Conservation (phyloP, 2,113 vertebrate genomes). For the Micronycteris hirsuta region DNA sequence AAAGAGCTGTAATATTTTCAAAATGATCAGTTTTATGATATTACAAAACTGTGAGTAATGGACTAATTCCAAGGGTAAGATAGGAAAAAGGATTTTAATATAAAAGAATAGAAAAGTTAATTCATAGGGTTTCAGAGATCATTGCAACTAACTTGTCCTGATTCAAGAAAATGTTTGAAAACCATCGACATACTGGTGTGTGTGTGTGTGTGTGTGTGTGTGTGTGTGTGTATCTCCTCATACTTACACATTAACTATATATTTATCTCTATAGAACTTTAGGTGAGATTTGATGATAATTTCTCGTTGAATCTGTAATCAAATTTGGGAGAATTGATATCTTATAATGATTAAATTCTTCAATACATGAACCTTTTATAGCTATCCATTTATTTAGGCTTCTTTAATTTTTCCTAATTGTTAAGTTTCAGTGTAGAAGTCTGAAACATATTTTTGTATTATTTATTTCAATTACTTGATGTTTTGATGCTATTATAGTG, state of each 20-base stretch:
- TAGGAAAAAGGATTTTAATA: background rate
- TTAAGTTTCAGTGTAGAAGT: background rate
- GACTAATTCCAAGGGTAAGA: background rate
- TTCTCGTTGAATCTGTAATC: background rate
- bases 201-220: too few relatives aligned
- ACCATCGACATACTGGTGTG: background rate
- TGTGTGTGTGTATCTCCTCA: too few relatives aligned
- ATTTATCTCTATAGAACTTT: background rate
- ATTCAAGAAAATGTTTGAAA: constrained; percentile 15
- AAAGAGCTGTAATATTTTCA: background rate
- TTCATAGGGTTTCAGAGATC: background rate
- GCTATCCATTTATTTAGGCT: background rate
- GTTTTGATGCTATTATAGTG: background rate
- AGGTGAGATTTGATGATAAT: background rate
- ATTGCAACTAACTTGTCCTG: background rate
- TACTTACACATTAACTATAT: background rate
- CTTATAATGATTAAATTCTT: background rate
- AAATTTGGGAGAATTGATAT: background rate
- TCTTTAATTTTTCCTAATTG: constrained; percentile 13
- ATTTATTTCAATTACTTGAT: background rate
- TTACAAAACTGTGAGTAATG: background rate
- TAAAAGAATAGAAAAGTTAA: background rate
- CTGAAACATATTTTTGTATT: background rate
- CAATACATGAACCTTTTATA: background rate
- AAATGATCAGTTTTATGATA: background rate